Evolutionary conservation across 2,888 invertebrate genomes (phyloP), one percentile per base, ranked within the genome.

Genomic region (Terebella lapidaria): DNA sequence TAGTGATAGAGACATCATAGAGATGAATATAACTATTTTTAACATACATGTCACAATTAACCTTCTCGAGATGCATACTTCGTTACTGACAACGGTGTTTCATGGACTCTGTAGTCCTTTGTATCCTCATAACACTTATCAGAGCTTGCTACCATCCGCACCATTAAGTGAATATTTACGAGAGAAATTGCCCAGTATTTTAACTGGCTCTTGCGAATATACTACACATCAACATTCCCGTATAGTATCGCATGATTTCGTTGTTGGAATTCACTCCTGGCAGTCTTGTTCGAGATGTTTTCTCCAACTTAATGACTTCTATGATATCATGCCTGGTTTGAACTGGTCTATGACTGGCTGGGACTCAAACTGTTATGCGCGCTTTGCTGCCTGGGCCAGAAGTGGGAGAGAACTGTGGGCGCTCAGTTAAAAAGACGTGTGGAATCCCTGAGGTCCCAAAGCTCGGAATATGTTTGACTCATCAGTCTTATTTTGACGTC

Each of bases 321-420:
- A 63, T 20, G 20, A 47, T 47, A 27, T 65, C 65, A 18, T 56
- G 54, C 18, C 65, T 62, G 15, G 62, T 63, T 35, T 65, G 62
- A 22, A 65, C 62, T 4, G 62, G 58, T 0, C 22, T 20, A 20
- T 46, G 22, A 2, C 42, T 51, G 3, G 29, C 29, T 1, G 59
- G 27, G 28, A 22, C 55, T 15, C 65, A 62, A 18, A 65, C 20
- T 0, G 65, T 65, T 25, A 65, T 27, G 28, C 63, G 65, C 3
- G 65, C 62, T 5, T 61, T 51, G 20, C 62, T 62, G 27, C 65
- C 65, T 18, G 15, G 22, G 26, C 47, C 51, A 22, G 47, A 18
- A 18, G 10, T 10, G 54, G 15, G 18, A 10, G 54, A 15, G 10
- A 15, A 18, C 54, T 27, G 22, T 10, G 10, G 10, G 10, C 54